Conservation (phyloP, 2,113 vertebrate genomes). For the Isichthys henryi region DNA sequence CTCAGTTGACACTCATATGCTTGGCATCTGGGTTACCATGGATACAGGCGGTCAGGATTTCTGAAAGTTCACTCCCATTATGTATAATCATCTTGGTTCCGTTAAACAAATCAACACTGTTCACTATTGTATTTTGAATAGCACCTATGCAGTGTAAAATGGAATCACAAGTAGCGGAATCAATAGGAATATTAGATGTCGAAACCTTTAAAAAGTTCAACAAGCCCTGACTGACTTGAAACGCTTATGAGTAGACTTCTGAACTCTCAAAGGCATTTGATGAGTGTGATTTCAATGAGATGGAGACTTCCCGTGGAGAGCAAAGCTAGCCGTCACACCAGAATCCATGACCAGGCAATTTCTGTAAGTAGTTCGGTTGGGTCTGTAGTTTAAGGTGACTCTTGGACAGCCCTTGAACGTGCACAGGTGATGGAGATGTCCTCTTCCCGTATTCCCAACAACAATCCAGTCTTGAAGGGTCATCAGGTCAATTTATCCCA, state of each 20-base stretch:
- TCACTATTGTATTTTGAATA: not conserved
- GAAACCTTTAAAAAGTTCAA: not conserved
- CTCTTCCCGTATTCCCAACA: not conserved
- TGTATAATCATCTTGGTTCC: not conserved
- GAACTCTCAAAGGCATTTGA: not conserved
- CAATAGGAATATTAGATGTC: not conserved
- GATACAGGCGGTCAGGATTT: slow-evolving; percentile 17
- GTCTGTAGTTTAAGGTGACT: not conserved
- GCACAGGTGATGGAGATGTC: not conserved
- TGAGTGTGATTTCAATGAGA: not conserved
- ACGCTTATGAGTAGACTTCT: not conserved
- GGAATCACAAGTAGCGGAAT: not conserved
- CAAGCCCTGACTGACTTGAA: not conserved
- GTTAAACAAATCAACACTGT: not conserved
- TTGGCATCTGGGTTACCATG: slow-evolving; percentile 46
- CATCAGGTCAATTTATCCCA: not conserved
- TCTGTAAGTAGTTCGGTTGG: not conserved
- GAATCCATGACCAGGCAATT: not conserved
- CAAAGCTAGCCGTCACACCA: not conserved
- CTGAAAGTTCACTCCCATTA: slow-evolving; percentile 1
- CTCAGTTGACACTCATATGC: slow-evolving; percentile 9
- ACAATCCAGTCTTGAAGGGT: not conserved
- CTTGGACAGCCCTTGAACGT: not conserved
- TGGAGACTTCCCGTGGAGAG: not conserved
- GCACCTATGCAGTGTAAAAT: not conserved